Evolutionary conservation across 2,113 vertebrate species (phyloP).

Genomic region (Bubalus kerabau): DNA sequence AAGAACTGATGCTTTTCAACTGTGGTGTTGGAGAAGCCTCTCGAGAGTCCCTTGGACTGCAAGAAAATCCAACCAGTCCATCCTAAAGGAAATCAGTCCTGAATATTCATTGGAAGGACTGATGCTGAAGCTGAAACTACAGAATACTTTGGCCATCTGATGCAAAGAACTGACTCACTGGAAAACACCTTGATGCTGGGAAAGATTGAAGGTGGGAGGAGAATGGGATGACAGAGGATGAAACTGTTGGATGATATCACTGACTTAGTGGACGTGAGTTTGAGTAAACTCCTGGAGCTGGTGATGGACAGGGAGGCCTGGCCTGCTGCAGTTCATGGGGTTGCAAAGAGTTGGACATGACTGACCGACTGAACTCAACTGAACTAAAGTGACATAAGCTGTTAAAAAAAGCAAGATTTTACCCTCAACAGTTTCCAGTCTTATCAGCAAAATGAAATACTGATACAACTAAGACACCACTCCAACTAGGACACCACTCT

Average conservation of each 20-base stretch:
- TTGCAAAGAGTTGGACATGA: not conserved
- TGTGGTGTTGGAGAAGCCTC: not conserved
- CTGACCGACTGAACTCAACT: not conserved
- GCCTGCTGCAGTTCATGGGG: not conserved
- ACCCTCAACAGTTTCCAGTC: not conserved
- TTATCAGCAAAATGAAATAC: not conserved
- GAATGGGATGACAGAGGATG: not conserved
- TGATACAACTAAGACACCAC: not conserved
- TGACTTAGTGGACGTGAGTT: not conserved
- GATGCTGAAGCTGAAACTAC: not conserved
- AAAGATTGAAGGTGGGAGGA: not conserved
- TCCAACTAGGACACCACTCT: not conserved
- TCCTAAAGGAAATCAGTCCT: not conserved
- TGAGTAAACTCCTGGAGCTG: not conserved
- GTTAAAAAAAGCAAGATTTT: not conserved
- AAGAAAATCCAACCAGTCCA: not conserved
- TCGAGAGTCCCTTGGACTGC: not conserved
- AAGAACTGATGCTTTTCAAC: not conserved
- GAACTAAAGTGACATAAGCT: not conserved
- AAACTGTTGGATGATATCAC: not conserved
- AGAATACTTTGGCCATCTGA: not conserved
- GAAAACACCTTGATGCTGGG: not conserved
- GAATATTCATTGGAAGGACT: not conserved
- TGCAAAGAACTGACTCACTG: not conserved
- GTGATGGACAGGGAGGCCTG: not conserved